phyloP scores from a whole-genome alignment of 2,797 vertebrate genomes.

The Limosa lapponica region DNA sequence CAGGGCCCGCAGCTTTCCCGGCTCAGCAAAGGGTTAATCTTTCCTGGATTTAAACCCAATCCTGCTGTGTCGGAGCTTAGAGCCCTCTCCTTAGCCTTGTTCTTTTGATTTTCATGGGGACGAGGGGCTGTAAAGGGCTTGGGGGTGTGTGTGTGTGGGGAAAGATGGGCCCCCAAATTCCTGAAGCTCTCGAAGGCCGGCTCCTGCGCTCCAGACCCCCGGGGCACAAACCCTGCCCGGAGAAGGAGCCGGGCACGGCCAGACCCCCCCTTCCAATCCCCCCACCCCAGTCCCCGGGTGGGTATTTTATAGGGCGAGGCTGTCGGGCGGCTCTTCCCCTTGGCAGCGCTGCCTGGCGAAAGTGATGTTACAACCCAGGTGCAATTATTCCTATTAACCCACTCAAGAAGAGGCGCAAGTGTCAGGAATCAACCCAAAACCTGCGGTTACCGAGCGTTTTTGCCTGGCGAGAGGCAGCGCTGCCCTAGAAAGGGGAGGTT shows the following conservation, averaged over 20 bases:
- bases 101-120: constrained; percentile 65
- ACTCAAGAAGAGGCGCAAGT: background rate
- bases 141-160: background rate
- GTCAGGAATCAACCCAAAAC: background rate
- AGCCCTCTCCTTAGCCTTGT: constrained; percentile 55
- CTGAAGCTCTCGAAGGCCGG: background rate
- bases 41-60: constrained; percentile 62
- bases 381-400: background rate
- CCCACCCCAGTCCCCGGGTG: fast-evolving
- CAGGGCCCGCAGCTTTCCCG: background rate
- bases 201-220: background rate
- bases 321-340: background rate
- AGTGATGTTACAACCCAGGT: background rate
- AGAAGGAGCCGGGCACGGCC: background rate
- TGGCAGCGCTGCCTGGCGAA: background rate
- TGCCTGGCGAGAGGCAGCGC: background rate
- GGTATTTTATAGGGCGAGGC: background rate
- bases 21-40: constrained; percentile 63
- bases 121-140: background rate
- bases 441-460: background rate
- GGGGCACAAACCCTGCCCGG: background rate
- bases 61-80: constrained; percentile 64
- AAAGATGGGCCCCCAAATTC: constrained; percentile 6
- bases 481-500: background rate
- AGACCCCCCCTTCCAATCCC: no score